Evolutionary conservation across 2,888 invertebrate genomes (phyloP).

Genomic region (Apocheima hispidaria): DNA sequence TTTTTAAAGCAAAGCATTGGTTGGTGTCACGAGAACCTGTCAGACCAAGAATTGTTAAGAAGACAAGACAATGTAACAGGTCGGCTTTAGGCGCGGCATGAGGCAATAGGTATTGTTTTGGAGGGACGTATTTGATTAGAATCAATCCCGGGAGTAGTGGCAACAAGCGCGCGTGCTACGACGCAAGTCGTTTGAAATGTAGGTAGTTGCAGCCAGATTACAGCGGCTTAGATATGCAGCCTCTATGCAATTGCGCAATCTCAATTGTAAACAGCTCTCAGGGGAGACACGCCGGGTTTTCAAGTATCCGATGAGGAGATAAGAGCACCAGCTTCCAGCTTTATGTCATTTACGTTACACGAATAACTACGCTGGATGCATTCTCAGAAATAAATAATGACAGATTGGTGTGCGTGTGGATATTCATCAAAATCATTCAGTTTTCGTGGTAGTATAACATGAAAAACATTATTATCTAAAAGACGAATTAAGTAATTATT

Average conservation of each 20-base stretch:
- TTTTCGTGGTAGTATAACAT: conserved; percentile 46
- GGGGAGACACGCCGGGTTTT: conserved; percentile 54
- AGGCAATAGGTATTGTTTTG: conserved; percentile 66
- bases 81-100: conserved; percentile 55
- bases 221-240: conserved; percentile 63
- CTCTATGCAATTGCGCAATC: conserved; percentile 66
- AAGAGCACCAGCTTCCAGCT: conserved; percentile 40
- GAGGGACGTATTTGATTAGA: conserved; percentile 59
- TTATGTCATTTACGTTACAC: conserved; percentile 41
- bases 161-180: conserved; percentile 49
- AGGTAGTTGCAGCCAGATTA: conserved; percentile 57
- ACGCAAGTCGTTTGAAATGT: conserved; percentile 45
- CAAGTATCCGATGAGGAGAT: conserved; percentile 63
- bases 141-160: conserved; percentile 55
- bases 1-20: neutral
- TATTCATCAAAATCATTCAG: conserved; percentile 53
- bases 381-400: conserved; percentile 32
- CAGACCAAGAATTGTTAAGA: conserved; percentile 42
- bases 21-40: conserved; percentile 16
- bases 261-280: conserved; percentile 54
- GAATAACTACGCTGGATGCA: conserved; percentile 28
- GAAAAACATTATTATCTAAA: conserved; percentile 49
- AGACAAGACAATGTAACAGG: conserved; percentile 53
- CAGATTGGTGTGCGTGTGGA: conserved; percentile 47
- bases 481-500: conserved; percentile 54